These are phyloP conservation scores for Kryptolebias marmoratus DNA, from an alignment of 2,113 vertebrate genomes.

Conservation along the genomic window DNA sequence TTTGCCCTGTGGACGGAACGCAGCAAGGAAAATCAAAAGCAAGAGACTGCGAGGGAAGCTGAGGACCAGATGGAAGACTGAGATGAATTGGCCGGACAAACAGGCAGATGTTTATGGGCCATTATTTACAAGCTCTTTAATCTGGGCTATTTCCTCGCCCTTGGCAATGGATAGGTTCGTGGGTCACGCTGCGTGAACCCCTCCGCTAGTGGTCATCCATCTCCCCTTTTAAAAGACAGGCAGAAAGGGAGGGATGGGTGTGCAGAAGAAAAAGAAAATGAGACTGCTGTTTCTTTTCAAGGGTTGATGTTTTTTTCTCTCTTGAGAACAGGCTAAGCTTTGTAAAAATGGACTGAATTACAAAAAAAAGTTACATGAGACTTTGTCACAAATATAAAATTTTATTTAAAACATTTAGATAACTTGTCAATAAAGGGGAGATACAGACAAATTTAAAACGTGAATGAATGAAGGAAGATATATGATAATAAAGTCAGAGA, in stretches of 20 bases:
- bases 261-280: conserved; percentile 5
- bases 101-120: conserved; percentile 78
- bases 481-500: not conserved
- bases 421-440: not conserved
- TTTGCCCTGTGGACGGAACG: conserved; percentile 64
- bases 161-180: conserved; percentile 78
- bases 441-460: not conserved
- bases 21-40: conserved; percentile 61
- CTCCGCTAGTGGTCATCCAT: conserved; percentile 70
- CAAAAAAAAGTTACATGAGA: not conserved
- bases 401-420: not conserved
- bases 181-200: conserved; percentile 73
- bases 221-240: conserved; percentile 56
- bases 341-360: not conserved
- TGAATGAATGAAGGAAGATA: not conserved
- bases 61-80: conserved; percentile 66
- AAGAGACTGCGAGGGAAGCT: conserved; percentile 39
- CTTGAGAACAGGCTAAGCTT: not conserved
- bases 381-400: not conserved
- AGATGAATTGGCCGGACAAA: conserved; percentile 66
- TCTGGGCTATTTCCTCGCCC: conserved; percentile 80
- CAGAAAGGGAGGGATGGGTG: not conserved
- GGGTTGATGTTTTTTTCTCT: not conserved
- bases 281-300: conserved; percentile 9
- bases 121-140: conserved; percentile 82